These are phyloP conservation scores for Cyclopterus lumpus DNA, from an alignment of 2,797 vertebrate species.

Conservation along the genomic window DNA sequence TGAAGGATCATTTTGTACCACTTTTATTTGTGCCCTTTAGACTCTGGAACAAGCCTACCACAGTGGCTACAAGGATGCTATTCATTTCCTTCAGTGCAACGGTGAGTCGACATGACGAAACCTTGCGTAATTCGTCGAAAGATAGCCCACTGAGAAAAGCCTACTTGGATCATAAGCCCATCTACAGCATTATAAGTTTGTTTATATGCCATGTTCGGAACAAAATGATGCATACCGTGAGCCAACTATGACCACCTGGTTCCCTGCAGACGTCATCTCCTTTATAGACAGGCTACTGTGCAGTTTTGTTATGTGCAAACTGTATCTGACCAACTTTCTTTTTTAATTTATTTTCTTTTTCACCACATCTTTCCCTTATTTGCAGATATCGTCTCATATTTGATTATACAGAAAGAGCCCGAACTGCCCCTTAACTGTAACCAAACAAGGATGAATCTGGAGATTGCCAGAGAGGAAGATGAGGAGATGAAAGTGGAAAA, in stretches of 20 bases:
- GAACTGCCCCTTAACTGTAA: background rate
- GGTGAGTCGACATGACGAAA: constrained; percentile 76
- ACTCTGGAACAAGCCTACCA: constrained; percentile 85
- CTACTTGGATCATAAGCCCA: background rate
- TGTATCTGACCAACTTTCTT: background rate
- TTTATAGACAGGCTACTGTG: background rate
- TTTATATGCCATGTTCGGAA: no score
- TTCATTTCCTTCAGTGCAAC: constrained; percentile 84
- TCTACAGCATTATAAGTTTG: background rate
- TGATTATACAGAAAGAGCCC: background rate
- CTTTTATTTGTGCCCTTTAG: constrained; percentile 69
- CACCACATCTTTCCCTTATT: background rate
- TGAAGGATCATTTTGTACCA: background rate
- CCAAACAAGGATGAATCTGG: background rate
- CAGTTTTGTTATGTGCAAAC: background rate
- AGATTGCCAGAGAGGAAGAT: constrained; percentile 24
- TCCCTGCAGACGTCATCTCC: background rate
- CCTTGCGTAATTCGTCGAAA: background rate
- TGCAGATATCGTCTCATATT: constrained; percentile 51
- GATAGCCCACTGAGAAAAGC: background rate
- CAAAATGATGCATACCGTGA: no score
- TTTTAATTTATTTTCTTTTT: background rate
- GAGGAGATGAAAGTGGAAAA: constrained; percentile 27
- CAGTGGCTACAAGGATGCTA: constrained; percentile 88
- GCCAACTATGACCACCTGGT: no score